A percentile compares a stretch with the other conserved stretches of the same genome.
These are phyloP conservation scores for Nannospalax galili DNA, from an alignment of 2,113 vertebrate genomes.

Conservation along the genomic window DNA sequence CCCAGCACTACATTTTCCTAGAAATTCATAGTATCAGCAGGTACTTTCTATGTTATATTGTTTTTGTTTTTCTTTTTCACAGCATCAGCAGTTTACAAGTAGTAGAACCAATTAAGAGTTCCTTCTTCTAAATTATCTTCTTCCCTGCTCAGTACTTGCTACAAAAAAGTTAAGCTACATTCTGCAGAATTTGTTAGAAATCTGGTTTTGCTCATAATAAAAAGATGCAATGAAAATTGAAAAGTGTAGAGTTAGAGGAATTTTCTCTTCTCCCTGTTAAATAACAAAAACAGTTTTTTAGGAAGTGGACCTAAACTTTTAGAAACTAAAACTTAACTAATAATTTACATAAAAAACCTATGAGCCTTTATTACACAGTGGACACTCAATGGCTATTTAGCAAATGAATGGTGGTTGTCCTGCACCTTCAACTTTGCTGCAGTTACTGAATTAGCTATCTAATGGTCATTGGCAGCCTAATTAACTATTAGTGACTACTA, in stretches of 20 bases:
- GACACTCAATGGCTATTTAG: not conserved
- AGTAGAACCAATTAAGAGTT: slow-evolving; percentile 2
- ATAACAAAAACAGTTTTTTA: not conserved
- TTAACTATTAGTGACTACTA: not conserved
- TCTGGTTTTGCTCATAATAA: not conserved
- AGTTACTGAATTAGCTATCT: not conserved
- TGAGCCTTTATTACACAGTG: not conserved
- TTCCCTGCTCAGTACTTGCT: not conserved
- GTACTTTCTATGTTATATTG: not conserved
- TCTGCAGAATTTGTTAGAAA: not conserved
- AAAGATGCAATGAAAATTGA: not conserved
- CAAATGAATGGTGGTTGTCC: not conserved
- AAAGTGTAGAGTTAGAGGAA: not conserved
- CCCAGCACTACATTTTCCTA: not conserved
- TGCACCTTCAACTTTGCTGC: not conserved
- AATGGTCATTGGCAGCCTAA: not conserved
- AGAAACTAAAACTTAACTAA: not conserved
- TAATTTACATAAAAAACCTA: not conserved
- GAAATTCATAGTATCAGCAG: not conserved
- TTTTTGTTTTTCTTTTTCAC: not conserved
- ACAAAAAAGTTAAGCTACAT: not conserved
- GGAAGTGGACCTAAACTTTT: not conserved
- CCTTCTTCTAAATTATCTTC: not conserved
- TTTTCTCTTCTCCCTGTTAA: not conserved
- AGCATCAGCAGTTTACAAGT: not conserved